phyloP scores from a whole-genome alignment of 2,888 invertebrate species.

The Lepidochrysops patricia region DNA sequence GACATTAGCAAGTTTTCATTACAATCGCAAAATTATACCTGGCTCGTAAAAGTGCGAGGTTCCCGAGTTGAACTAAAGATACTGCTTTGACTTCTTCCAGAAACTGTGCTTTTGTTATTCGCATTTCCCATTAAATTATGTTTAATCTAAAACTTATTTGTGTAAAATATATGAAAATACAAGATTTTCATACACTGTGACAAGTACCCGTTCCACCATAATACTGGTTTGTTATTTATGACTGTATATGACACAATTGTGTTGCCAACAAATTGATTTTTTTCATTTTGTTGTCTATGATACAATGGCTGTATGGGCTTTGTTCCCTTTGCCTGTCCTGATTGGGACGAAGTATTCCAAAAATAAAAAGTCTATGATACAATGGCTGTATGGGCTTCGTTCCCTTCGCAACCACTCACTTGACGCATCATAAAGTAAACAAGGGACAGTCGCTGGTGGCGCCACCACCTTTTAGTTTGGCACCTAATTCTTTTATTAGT shows the following conservation, averaged over 20 bases:
- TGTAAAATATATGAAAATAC: slow-evolving; percentile 5
- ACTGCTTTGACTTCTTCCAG: slow-evolving; percentile 42
- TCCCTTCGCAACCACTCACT: too few relatives aligned
- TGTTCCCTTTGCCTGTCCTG: too few relatives aligned
- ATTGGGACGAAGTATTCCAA: too few relatives aligned
- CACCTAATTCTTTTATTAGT: too few relatives aligned
- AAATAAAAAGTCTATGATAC: too few relatives aligned
- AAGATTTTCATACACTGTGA: slow-evolving; percentile 7
- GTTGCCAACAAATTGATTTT: neutral
- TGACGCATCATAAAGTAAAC: too few relatives aligned
- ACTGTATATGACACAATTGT: neutral
- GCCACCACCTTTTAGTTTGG: too few relatives aligned
- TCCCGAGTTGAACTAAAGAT: slow-evolving; percentile 47
- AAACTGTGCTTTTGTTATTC: slow-evolving; percentile 47
- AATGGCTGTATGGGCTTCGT: too few relatives aligned
- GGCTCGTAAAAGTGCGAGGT: slow-evolving; percentile 60
- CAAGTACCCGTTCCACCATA: slow-evolving; percentile 9
- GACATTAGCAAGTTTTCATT: slow-evolving; percentile 70
- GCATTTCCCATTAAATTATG: slow-evolving; percentile 64
- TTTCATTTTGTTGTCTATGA: neutral
- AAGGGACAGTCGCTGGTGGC: too few relatives aligned
- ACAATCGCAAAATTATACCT: slow-evolving; percentile 50
- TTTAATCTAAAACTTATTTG: neutral
- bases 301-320: too few relatives aligned
- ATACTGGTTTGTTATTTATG: slow-evolving; percentile 2